These are phyloP conservation scores for Theocolax elegans DNA, from an alignment of 1,140 invertebrate genomes.

Conservation along the genomic window DNA sequence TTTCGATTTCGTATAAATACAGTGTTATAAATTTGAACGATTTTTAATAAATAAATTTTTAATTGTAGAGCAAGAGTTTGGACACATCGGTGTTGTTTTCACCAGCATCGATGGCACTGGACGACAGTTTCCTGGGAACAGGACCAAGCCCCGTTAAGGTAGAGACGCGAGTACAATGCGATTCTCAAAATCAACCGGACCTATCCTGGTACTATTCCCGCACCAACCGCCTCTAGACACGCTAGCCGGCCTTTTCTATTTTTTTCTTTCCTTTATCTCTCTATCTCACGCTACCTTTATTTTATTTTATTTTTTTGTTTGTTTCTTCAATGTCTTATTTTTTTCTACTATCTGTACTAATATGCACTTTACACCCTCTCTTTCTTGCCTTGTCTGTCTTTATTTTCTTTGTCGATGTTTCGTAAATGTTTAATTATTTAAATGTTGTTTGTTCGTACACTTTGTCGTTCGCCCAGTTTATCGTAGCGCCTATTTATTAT, in stretches of 20 bases:
- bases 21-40: too few relatives aligned
- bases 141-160: conserved; percentile 65
- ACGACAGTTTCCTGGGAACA: conserved; percentile 64
- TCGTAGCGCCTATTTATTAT: too few relatives aligned
- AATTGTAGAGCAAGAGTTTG: conserved; percentile 87
- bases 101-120: conserved; percentile 81
- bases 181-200: conserved; percentile 57
- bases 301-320: too few relatives aligned
- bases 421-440: conserved; percentile 36
- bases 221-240: conserved; percentile 67
- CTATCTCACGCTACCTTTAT: conserved; percentile 37
- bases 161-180: conserved; percentile 62
- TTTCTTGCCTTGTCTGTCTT: conserved; percentile 31
- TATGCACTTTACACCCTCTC: conserved; percentile 38
- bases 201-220: conserved; percentile 66
- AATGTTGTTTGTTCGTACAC: conserved; percentile 38
- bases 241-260: conserved; percentile 68
- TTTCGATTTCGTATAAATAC: too few relatives aligned
- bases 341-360: conserved; percentile 40
- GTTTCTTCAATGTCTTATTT: too few relatives aligned
- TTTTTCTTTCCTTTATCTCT: conserved; percentile 48
- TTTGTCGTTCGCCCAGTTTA: conserved; percentile 35
- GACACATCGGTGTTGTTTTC: conserved; percentile 86
- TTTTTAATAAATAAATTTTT: too few relatives aligned
- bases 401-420: conserved; percentile 30